These are phyloP conservation scores for Cenopis cana DNA, from an alignment of 2,888 invertebrate genomes.

Conservation along the genomic window DNA sequence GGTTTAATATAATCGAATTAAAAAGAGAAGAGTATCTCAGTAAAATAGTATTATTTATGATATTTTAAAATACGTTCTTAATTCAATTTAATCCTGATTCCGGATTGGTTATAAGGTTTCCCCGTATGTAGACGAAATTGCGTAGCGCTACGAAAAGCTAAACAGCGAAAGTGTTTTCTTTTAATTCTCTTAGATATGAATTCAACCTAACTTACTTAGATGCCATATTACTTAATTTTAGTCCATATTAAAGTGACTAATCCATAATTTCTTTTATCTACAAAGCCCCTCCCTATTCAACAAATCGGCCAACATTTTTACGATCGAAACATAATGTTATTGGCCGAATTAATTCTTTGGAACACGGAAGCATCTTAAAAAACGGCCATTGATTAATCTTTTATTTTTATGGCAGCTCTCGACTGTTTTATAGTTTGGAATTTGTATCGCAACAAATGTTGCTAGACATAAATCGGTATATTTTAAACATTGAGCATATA, in stretches of 20 bases:
- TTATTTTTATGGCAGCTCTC: conserved; percentile 28
- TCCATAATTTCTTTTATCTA: neutral
- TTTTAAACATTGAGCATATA: neutral
- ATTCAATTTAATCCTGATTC: neutral
- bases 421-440: conserved; percentile 29
- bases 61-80: neutral
- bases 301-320: conserved; percentile 20
- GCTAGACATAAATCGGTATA: neutral
- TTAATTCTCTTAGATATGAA: no score
- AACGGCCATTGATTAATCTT: conserved; percentile 16
- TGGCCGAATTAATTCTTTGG: conserved; percentile 28
- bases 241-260: no score
- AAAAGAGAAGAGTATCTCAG: neutral
- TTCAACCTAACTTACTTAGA: no score
- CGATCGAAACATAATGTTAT: conserved; percentile 32
- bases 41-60: neutral
- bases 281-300: neutral
- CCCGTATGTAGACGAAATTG: no score
- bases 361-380: conserved; percentile 38
- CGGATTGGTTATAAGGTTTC: no score
- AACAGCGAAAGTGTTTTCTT: no score
- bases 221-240: no score
- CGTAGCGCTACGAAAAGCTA: no score
- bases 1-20: neutral
- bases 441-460: conserved; percentile 12